Percentiles rank a stretch among this genome's conserved stretches.
Evolutionary conservation across 2,888 invertebrate species (phyloP).

Genomic region (Siphlonurus alternatus): DNA sequence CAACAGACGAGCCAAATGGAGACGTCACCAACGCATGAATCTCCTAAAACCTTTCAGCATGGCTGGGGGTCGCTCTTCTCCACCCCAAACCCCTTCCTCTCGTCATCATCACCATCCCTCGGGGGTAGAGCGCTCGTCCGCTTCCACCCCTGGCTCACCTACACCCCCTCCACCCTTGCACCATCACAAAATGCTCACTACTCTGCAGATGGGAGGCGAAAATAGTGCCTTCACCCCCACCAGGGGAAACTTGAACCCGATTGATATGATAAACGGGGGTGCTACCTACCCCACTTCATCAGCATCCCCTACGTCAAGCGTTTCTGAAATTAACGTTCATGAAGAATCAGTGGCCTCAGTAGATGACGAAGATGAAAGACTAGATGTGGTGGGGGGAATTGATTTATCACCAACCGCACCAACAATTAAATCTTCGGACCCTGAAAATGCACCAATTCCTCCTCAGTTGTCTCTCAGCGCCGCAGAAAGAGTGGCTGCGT

Average conservation of each 20-base stretch:
- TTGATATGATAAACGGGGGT: neutral
- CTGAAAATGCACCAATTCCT: slow-evolving; percentile 7
- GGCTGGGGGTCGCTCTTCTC: slow-evolving; percentile 22
- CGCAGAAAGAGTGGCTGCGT: neutral
- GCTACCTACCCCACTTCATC: neutral
- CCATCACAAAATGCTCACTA: slow-evolving; percentile 22
- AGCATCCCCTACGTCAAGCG: neutral
- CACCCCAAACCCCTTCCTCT: slow-evolving; percentile 28
- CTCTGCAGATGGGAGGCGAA: slow-evolving; percentile 68
- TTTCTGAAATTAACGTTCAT: neutral
- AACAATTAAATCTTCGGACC: slow-evolving; percentile 6
- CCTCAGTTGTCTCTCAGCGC: neutral
- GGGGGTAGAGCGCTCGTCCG: slow-evolving; percentile 19
- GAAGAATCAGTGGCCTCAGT: neutral
- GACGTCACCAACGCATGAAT: slow-evolving; percentile 91
- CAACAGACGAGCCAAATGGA: slow-evolving; percentile 98
- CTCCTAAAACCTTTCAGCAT: slow-evolving; percentile 60
- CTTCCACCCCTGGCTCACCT: slow-evolving; percentile 47
- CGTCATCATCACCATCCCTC: slow-evolving; percentile 13
- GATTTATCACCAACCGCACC: neutral
- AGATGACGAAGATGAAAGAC: neutral
- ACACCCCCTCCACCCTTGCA: slow-evolving; percentile 31
- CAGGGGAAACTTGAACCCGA: neutral
- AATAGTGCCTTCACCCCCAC: slow-evolving; percentile 58
- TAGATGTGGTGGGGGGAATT: neutral